Evolutionary conservation across 2,888 invertebrate species (phyloP).

Genomic region (Papilio gigon): DNA sequence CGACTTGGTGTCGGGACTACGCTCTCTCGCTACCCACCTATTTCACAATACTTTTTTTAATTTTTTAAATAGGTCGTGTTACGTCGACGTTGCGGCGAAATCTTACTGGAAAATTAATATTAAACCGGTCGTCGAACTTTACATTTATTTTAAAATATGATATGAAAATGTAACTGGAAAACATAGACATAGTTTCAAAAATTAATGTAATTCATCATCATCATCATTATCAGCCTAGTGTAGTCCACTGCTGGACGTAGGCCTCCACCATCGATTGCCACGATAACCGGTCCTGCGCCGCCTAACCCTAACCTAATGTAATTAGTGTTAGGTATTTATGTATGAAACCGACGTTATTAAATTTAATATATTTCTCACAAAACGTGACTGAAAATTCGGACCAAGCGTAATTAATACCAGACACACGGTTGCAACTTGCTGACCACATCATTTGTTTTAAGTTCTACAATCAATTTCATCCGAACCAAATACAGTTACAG

Average conservation of each 20-base stretch:
- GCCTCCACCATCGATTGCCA: too few relatives aligned
- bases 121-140: background rate
- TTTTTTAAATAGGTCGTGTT: constrained; percentile 28
- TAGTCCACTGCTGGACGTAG: too few relatives aligned
- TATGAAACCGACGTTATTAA: too few relatives aligned
- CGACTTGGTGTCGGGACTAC: constrained; percentile 16
- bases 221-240: too few relatives aligned
- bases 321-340: too few relatives aligned
- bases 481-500: constrained; percentile 10
- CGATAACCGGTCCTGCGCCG: too few relatives aligned
- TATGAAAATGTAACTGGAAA: background rate
- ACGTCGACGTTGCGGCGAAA: constrained; percentile 22
- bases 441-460: constrained; percentile 35
- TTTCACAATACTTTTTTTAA: constrained; percentile 24
- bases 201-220: too few relatives aligned
- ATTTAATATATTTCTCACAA: background rate
- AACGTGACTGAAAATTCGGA: constrained; percentile 7
- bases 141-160: background rate
- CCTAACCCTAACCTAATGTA: too few relatives aligned
- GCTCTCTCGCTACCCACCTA: constrained; percentile 27
- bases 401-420: constrained; percentile 34
- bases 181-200: too few relatives aligned
- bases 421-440: constrained; percentile 35
- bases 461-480: constrained; percentile 36
- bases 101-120: constrained; percentile 14